Percentiles rank a stretch among this genome's conserved stretches.
phyloP scores from a whole-genome alignment of 2,797 vertebrate species.

The Tiaroga cobitis region DNA sequence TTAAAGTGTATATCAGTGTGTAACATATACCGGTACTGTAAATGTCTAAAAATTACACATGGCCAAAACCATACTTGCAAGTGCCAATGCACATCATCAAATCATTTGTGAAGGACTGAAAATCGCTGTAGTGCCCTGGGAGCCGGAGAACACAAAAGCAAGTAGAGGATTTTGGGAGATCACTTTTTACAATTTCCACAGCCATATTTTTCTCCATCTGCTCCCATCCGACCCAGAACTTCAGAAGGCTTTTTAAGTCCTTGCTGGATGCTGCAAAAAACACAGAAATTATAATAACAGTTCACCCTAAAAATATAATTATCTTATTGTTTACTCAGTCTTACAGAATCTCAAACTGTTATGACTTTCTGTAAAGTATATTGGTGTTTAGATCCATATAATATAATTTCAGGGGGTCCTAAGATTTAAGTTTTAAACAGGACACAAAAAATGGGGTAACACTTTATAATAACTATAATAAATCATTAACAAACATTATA shows the following conservation, averaged over 20 bases:
- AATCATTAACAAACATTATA: too few relatives aligned
- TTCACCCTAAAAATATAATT: background rate
- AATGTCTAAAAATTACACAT: background rate
- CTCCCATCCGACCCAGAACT: slow-evolving; percentile 3
- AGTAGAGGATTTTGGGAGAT: background rate
- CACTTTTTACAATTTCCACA: background rate
- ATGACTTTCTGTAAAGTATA: background rate
- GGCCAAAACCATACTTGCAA: background rate
- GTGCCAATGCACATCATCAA: background rate
- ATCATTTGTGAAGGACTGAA: background rate
- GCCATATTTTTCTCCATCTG: background rate
- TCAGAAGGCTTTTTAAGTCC: background rate
- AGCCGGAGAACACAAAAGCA: background rate
- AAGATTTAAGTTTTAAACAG: too few relatives aligned
- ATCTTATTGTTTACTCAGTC: background rate
- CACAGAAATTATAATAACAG: background rate
- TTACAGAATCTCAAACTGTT: background rate
- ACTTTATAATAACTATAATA: too few relatives aligned
- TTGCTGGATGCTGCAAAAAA: background rate
- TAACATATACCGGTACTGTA: background rate
- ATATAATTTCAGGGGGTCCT: too few relatives aligned
- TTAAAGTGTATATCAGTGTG: background rate
- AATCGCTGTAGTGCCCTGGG: background rate
- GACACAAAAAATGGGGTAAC: too few relatives aligned
- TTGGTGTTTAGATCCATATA: too few relatives aligned